Evolutionary conservation across 2,113 vertebrate species (phyloP), one percentile per base, ranked within the genome.

Genomic region (Syrmaticus mikado): DNA sequence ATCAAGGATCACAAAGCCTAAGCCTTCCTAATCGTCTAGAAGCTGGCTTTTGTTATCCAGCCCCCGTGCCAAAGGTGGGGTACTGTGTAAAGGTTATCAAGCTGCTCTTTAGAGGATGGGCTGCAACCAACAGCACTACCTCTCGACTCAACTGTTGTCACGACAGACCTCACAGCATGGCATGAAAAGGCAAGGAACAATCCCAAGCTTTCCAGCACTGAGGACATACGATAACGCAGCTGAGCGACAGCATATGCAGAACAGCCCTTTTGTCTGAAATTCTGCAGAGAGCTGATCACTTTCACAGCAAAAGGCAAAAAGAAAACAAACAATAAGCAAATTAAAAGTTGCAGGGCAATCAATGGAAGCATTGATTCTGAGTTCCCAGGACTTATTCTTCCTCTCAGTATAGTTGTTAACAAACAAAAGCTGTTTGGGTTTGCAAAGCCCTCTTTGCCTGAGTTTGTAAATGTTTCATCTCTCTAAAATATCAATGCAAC

Each of bases 391-490:
- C 28, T 71, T 83, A 15, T 4, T 78, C 61, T 66, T 85, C n/a
- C 36, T 74, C 40, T 4, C 50, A 46, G 28, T 40, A n/a, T 30
- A 53, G 24, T 10, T 50, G 8, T 58, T 65, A 77, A 71, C 3
- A 27, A 87, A 83, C 45, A 88, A 68, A 90, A 82, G 34, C 30
- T 73, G 24, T 70, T 45, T 76, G 50, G 22, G 45, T 92, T 91
- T 91, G 67, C 77, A 92, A 87, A 94, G n/a, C 27, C 8, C 27
- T 62, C 18, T 70, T 81, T 74, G n/a, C 25, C 21, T 32, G 25
- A 22, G 55, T 79, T 73, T 55, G 8, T 40, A 81, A 86, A 48
- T 34, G 10, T 70, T 89, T 77, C 1, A 1, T 67, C 86, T 32
- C 60, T 73, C 87, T 87, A n/a, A 82, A 79, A 60, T 16, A 85